phyloP scores from a whole-genome alignment of 2,888 invertebrate genomes.

The Maniola hyperantus region DNA sequence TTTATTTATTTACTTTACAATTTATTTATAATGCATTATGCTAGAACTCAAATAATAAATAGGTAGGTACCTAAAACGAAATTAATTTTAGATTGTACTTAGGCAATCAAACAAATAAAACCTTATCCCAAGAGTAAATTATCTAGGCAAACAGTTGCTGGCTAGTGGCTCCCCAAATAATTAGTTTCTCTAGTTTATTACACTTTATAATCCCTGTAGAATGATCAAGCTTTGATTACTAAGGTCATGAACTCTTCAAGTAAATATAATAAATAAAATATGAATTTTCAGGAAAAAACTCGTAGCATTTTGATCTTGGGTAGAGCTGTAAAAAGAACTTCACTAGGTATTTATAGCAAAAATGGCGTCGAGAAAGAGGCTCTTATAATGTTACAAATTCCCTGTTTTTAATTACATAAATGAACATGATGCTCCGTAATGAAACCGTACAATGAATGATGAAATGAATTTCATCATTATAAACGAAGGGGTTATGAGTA shows the following conservation, averaged over 20 bases:
- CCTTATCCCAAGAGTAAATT: conserved; percentile 4
- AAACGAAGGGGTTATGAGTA: too few species aligned
- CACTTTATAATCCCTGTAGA: conserved; percentile 9
- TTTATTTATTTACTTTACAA: too few species aligned
- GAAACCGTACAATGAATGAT: background rate
- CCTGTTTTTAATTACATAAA: conserved; percentile 12
- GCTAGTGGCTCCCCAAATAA: conserved; percentile 13
- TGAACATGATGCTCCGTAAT: conserved; percentile 5
- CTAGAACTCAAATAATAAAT: background rate
- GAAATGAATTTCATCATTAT: conserved; percentile 11
- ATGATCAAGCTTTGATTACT: conserved; percentile 11
- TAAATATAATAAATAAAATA: conserved; percentile 7
- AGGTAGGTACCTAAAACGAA: background rate
- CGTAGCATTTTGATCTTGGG: background rate
- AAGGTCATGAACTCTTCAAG: conserved; percentile 8
- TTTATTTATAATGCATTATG: too few species aligned
- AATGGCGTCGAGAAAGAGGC: background rate
- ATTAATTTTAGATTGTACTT: background rate
- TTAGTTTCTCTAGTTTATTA: conserved; percentile 16
- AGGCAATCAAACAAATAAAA: too few species aligned
- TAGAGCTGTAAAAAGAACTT: background rate
- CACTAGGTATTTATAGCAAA: background rate
- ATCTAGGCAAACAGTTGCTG: conserved; percentile 11
- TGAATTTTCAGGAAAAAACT: background rate
- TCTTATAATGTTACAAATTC: conserved; percentile 7